Conservation (phyloP, 1,140 invertebrate genomes). For the Zaprionus vittiger region DNA sequence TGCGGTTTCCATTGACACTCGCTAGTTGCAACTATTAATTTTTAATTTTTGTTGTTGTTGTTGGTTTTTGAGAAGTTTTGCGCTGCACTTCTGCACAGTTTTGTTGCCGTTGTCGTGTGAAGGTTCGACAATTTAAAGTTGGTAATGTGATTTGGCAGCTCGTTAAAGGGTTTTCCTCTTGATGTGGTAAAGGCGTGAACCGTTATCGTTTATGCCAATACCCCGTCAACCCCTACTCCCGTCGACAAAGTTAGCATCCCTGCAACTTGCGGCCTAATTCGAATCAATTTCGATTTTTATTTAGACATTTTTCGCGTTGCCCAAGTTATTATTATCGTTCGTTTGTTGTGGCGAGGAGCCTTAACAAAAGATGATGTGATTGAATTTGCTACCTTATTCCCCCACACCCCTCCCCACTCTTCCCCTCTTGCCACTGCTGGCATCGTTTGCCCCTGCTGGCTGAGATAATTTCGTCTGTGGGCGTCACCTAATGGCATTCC, state of each 20-base stretch:
- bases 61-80: slow-evolving; percentile 5
- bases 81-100: slow-evolving; percentile 9
- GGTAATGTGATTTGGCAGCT: slow-evolving; percentile 67
- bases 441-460: slow-evolving; percentile 21
- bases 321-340: slow-evolving; percentile 59
- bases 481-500: slow-evolving; percentile 81
- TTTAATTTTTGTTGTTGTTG: slow-evolving; percentile 56
- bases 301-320: background rate
- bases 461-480: slow-evolving; percentile 75
- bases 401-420: background rate
- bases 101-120: slow-evolving; percentile 34
- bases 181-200: slow-evolving; percentile 39
- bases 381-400: slow-evolving; percentile 54
- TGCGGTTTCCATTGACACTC: slow-evolving; percentile 79
- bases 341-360: slow-evolving; percentile 23
- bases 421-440: slow-evolving; percentile 9
- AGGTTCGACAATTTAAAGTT: slow-evolving; percentile 65
- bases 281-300: background rate
- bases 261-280: background rate
- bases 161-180: slow-evolving; percentile 43
- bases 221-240: no score
- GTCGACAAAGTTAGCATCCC: background rate
- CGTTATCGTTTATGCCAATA: slow-evolving; percentile 9
- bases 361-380: slow-evolving; percentile 74
- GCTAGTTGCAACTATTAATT: slow-evolving; percentile 82